Evolutionary conservation across 2,888 invertebrate species (phyloP).

Genomic region (Galerucella pusilla): DNA sequence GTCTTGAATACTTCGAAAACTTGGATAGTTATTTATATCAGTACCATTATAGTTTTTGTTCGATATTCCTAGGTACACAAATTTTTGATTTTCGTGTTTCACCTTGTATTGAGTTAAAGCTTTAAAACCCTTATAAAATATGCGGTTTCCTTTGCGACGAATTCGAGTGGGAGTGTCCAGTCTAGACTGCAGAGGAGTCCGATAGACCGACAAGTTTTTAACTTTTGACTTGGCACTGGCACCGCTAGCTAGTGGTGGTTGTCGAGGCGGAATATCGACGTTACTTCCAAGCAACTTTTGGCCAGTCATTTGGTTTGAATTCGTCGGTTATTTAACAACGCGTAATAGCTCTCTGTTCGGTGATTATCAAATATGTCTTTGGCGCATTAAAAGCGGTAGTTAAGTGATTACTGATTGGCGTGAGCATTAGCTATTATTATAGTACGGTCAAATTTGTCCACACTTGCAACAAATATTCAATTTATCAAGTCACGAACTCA

Average conservation of each 20-base stretch:
- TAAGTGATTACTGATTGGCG: slow-evolving; percentile 2
- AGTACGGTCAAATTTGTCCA: not conserved
- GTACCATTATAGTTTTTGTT: too few relatives aligned
- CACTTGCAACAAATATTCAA: not conserved
- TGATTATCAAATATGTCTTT: slow-evolving; percentile 1
- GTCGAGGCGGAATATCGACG: slow-evolving; percentile 10
- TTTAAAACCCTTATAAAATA: not conserved
- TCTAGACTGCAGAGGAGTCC: slow-evolving; percentile 32
- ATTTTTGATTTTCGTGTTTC: not conserved
- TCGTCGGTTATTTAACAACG: slow-evolving; percentile 13
- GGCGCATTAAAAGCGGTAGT: not conserved
- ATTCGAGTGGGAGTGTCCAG: slow-evolving; percentile 34
- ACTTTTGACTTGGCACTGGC: slow-evolving; percentile 16
- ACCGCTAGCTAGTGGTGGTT: not conserved
- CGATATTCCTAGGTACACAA: not conserved
- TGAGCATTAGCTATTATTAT: not conserved
- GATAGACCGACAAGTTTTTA: slow-evolving; percentile 19
- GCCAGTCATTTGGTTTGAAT: slow-evolving; percentile 3
- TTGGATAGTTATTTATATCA: too few relatives aligned
- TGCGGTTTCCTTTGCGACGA: slow-evolving; percentile 12
- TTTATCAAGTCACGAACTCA: not conserved
- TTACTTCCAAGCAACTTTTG: slow-evolving; percentile 12
- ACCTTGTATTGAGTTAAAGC: not conserved
- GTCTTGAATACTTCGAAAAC: not conserved
- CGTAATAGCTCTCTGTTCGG: not conserved